Evolutionary conservation across 2,797 vertebrate genomes (phyloP).

Genomic region (Synanceia verrucosa): DNA sequence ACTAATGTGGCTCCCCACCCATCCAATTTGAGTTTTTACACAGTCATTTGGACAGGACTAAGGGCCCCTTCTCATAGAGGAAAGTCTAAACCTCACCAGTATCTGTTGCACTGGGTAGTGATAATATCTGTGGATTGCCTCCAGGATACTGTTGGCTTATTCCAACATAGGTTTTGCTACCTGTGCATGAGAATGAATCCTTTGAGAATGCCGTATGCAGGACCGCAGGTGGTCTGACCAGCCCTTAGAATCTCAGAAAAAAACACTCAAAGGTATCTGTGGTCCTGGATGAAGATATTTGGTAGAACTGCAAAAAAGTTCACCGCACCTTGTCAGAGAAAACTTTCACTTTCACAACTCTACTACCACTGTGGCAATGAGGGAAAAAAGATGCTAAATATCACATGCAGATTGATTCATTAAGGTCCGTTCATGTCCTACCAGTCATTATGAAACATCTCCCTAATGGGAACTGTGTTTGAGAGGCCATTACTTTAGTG

Average conservation of each 20-base stretch:
- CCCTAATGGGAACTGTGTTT: conserved; percentile 16
- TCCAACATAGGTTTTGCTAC: background rate
- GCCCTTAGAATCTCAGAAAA: background rate
- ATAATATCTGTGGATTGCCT: background rate
- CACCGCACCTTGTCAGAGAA: background rate
- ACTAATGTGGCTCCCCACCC: background rate
- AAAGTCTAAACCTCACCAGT: background rate
- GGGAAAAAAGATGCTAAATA: conserved; percentile 14
- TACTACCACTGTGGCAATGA: background rate
- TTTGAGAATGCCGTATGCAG: too few species aligned
- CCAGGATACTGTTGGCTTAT: background rate
- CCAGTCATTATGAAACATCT: conserved; percentile 11
- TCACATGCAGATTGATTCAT: conserved; percentile 20
- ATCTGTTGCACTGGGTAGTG: background rate
- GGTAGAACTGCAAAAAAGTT: background rate
- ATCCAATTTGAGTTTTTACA: background rate
- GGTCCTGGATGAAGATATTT: background rate
- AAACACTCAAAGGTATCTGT: background rate
- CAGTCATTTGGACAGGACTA: background rate
- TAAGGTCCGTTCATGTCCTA: background rate
- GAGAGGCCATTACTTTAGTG: conserved; percentile 1
- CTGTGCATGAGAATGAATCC: too few species aligned
- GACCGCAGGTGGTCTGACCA: too few species aligned
- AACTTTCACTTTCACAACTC: background rate
- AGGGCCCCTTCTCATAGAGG: background rate